Base-by-base conservation (phyloP, 1,140 invertebrate genomes). In the Drosophila teissieri region DNA sequence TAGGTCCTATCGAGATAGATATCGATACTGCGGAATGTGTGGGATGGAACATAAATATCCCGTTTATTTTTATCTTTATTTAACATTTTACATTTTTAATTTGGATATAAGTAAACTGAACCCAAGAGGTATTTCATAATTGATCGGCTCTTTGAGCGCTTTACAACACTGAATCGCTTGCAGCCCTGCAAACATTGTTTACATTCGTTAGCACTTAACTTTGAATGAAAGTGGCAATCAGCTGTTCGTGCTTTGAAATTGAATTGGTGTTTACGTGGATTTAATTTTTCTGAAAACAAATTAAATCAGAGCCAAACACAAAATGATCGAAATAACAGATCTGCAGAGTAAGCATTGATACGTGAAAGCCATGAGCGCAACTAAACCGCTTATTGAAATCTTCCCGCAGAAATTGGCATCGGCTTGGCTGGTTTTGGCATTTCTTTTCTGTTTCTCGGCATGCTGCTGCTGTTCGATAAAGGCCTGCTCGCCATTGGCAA, bases 401-500 rank as follows among this genome's bases (percentile, higher is more conserved):
- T 78, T n/a, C 73, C 93, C 95, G 64, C 92, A 98, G 97, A 99
- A 94, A 99, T 99, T 92, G 99, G 99, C 45, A 97, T 99, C 39
- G 99, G 98, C 14, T 93, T 99, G 51, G 96, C 98, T 39, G 97
- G 97, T 39, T 99, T 99, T 94, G 99, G 99, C 12, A 95, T 99
- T 78, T 95, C 96, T 49, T 99, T 99, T 91, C 94, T 99, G 17
- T 98, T 99, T 85, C 94, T 99, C 17, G 99, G 99, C 57, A 95
- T 99, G 52, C 83, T 99, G 40, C 93, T 99, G 46, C 94, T 99
- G 15, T 99, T 99, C 94, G 99, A 99, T 93, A 99, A 98, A 93
- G 99, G 98, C 73, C 94, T 99, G 70, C 94, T 99, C 49, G 99
- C 99, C 11, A 98, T 99, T 91, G 99, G 99, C 92, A 99, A 99